These are phyloP conservation scores for Entomobrya proxima DNA, from an alignment of 2,888 invertebrate genomes.

Conservation along the genomic window DNA sequence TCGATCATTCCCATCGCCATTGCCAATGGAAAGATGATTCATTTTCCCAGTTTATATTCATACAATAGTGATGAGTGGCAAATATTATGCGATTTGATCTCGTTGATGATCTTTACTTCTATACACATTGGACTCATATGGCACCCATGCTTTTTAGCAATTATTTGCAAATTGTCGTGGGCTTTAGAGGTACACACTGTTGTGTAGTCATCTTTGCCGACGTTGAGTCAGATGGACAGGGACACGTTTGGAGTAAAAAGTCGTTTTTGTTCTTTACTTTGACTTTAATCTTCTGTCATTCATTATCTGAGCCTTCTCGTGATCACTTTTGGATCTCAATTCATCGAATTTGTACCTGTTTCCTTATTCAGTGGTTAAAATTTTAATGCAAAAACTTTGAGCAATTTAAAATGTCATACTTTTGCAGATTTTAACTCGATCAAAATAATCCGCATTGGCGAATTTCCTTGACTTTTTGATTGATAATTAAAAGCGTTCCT, in stretches of 20 bases:
- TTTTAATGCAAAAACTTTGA: neutral
- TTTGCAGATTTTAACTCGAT: slow-evolving; percentile 23
- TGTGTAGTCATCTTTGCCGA: slow-evolving; percentile 3
- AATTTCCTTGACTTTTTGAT: slow-evolving; percentile 44
- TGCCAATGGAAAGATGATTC: neutral
- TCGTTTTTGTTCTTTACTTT: slow-evolving; percentile 45
- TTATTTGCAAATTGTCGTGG: neutral
- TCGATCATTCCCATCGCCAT: neutral
- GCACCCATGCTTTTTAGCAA: neutral
- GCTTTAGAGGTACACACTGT: slow-evolving; percentile 1
- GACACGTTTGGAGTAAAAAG: neutral
- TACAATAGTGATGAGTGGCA: neutral
- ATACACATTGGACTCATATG: neutral
- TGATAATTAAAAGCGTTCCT: slow-evolving; percentile 11
- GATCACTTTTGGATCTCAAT: slow-evolving; percentile 21
- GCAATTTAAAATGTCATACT: neutral
- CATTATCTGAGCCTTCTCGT: slow-evolving; percentile 7
- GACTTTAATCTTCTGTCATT: slow-evolving; percentile 31
- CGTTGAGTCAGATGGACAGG: slow-evolving; percentile 42
- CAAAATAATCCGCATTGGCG: neutral
- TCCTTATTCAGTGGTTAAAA: slow-evolving; percentile 17
- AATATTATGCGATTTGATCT: neutral
- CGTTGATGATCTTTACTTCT: neutral
- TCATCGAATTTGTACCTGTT: neutral
- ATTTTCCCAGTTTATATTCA: slow-evolving; percentile 1